phyloP scores from a whole-genome alignment of 1,140 invertebrate genomes.

The Drosophila ogumai region DNA sequence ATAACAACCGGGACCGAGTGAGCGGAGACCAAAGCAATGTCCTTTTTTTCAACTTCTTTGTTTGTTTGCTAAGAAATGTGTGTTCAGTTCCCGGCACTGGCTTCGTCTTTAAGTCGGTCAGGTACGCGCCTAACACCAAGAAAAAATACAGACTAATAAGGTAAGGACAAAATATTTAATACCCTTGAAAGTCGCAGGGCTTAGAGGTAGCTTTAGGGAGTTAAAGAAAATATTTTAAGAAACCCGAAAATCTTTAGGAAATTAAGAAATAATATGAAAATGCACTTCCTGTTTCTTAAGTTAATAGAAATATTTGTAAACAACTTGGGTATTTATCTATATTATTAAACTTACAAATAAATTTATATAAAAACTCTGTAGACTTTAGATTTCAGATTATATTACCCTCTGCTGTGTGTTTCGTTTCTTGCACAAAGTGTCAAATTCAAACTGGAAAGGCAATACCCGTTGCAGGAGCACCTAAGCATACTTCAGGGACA shows the following conservation, averaged over 20 bases:
- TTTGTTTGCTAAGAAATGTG: slow-evolving; percentile 52
- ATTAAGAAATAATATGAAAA: no score
- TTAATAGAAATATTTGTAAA: no score
- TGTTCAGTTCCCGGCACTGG: slow-evolving; percentile 36
- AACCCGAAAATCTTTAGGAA: no score
- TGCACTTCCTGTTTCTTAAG: not conserved
- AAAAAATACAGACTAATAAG: slow-evolving; percentile 26
- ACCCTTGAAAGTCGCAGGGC: not conserved
- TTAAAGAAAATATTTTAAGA: no score
- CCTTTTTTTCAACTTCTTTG: slow-evolving; percentile 44
- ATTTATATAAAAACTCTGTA: not conserved
- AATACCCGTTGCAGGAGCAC: slow-evolving; percentile 19
- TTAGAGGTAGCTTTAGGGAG: not conserved
- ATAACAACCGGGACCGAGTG: slow-evolving; percentile 65
- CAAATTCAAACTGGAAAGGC: not conserved
- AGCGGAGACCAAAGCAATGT: slow-evolving; percentile 38
- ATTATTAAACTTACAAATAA: not conserved
- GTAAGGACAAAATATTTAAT: slow-evolving; percentile 21
- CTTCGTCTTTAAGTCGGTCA: slow-evolving; percentile 53
- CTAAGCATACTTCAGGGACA: slow-evolving; percentile 18
- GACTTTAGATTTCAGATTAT: not conserved
- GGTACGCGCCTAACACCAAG: slow-evolving; percentile 52
- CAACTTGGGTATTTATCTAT: no score
- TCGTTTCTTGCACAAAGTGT: not conserved
- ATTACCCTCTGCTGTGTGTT: no score